These are phyloP conservation scores for Rhinella marina DNA, from an alignment of 2,797 vertebrate genomes.

Conservation along the genomic window DNA sequence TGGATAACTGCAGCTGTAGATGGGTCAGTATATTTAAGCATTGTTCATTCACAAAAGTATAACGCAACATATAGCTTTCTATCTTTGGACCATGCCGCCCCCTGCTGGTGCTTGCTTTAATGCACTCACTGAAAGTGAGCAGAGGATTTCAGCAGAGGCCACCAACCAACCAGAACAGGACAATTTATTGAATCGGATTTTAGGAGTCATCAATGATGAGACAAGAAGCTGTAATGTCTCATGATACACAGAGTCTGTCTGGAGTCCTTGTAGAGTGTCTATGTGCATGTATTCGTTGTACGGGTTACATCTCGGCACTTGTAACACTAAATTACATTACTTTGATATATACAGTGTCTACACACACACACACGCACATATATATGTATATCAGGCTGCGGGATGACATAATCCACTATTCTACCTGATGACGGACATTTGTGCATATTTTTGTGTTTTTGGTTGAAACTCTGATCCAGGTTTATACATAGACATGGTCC, in stretches of 20 bases:
- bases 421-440: constrained; percentile 28
- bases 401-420: constrained; percentile 26
- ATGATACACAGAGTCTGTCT: constrained; percentile 14
- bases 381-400: constrained; percentile 19
- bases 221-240: constrained; percentile 34
- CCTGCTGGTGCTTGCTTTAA: constrained; percentile 28
- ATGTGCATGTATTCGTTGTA: constrained; percentile 7
- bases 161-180: constrained; percentile 32
- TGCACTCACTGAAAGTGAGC: not conserved
- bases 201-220: constrained; percentile 39
- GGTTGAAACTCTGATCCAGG: constrained; percentile 26
- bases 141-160: not conserved
- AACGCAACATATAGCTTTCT: not conserved
- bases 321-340: constrained; percentile 32
- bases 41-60: not conserved
- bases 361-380: constrained; percentile 19
- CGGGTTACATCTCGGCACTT: constrained; percentile 37
- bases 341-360: constrained; percentile 36
- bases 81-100: constrained; percentile 21
- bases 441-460: constrained; percentile 43
- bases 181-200: constrained; percentile 48
- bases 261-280: constrained; percentile 18
- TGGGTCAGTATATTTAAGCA: not conserved
- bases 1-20: not conserved
- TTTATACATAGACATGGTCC: not conserved